A percentile compares a stretch with the other conserved stretches of the same genome.
phyloP scores from a whole-genome alignment of 1,140 invertebrate species.

The Aradophagus sp. region DNA sequence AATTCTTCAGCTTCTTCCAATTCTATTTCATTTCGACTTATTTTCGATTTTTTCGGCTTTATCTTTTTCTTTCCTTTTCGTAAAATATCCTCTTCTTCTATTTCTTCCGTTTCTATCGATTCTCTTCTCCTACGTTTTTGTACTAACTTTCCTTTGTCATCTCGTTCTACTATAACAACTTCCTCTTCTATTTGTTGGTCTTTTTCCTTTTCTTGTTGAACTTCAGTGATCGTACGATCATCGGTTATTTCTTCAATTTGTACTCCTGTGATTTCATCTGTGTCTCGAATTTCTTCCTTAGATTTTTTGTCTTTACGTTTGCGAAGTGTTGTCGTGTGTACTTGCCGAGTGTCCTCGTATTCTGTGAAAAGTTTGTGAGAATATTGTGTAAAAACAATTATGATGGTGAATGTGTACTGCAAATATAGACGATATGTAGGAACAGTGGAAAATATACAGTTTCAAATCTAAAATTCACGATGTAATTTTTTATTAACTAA shows the following conservation, averaged over 20 bases:
- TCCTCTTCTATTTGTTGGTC: conserved; percentile 64
- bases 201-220: conserved; percentile 22
- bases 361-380: conserved; percentile 75
- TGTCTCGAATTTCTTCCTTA: conserved; percentile 62
- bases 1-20: conserved; percentile 73
- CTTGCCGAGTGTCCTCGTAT: conserved; percentile 75
- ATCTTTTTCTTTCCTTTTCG: conserved; percentile 57
- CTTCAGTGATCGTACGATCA: conserved; percentile 22
- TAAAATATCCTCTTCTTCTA: conserved; percentile 51
- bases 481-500: too few relatives aligned
- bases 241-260: conserved; percentile 64
- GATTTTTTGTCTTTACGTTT: conserved; percentile 70
- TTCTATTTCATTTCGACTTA: conserved; percentile 64
- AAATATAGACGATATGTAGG: conserved; percentile 12
- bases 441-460: too few relatives aligned
- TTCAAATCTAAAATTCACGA: too few relatives aligned
- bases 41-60: conserved; percentile 62
- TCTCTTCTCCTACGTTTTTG: conserved; percentile 63
- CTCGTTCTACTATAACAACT: conserved; percentile 67
- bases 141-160: conserved; percentile 63
- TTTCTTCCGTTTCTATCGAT: conserved; percentile 61
- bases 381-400: conserved; percentile 67
- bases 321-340: conserved; percentile 64
- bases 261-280: conserved; percentile 65
- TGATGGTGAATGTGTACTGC: conserved; percentile 33